Percentiles rank a stretch among this genome's conserved stretches.
Evolutionary conservation across 2,113 vertebrate species (phyloP).

Genomic region (Notiomystis cincta): DNA sequence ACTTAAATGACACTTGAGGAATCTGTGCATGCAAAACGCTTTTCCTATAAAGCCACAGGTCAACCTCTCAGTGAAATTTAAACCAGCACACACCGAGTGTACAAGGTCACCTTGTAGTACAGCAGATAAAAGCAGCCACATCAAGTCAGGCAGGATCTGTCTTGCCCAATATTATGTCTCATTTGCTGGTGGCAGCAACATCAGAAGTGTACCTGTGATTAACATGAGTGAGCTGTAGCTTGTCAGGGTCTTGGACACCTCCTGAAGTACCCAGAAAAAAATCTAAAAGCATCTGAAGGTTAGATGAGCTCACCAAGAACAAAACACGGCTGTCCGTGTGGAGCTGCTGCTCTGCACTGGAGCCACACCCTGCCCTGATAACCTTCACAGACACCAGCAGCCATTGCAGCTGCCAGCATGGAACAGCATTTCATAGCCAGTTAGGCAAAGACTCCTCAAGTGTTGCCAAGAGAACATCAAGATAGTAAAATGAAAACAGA

Average conservation of each 20-base stretch:
- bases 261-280: background rate
- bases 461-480: background rate
- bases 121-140: background rate
- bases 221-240: fast-evolving
- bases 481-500: background rate
- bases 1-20: background rate
- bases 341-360: background rate
- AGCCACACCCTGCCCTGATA: fast-evolving
- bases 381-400: background rate
- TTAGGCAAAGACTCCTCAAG: background rate
- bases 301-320: background rate
- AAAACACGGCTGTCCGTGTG: fast-evolving
- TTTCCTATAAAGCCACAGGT: background rate
- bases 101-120: background rate
- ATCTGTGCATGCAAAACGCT: background rate
- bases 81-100: fast-evolving
- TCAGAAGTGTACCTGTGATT: background rate
- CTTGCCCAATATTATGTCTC: background rate
- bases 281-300: background rate
- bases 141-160: background rate
- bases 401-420: background rate
- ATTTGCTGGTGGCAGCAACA: background rate
- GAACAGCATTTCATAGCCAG: background rate
- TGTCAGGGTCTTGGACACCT: background rate
- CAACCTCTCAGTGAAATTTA: background rate